Percentiles rank a stretch among this genome's conserved stretches.
phyloP scores from a whole-genome alignment of 2,113 vertebrate genomes.

The Grammatotria lemairii region DNA sequence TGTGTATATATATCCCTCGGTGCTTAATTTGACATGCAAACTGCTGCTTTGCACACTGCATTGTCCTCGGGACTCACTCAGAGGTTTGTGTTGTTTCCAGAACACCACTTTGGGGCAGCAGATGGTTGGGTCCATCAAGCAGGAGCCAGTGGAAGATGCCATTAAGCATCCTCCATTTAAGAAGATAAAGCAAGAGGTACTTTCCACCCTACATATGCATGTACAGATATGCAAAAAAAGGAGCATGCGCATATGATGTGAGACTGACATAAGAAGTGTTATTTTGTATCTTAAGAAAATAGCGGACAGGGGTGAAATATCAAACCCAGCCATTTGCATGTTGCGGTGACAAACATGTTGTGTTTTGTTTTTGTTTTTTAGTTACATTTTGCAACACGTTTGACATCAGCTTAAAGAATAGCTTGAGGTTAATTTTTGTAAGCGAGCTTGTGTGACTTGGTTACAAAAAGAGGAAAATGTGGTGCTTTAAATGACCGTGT shows the following conservation, averaged over 20 bases:
- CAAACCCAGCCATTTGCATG: neutral
- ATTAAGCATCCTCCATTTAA: constrained; percentile 87
- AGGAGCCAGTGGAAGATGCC: constrained; percentile 88
- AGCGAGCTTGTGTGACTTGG: neutral
- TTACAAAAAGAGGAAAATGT: neutral
- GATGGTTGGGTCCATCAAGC: constrained; percentile 87
- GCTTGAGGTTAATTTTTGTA: neutral
- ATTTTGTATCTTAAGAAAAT: neutral
- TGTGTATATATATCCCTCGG: neutral
- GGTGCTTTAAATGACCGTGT: neutral
- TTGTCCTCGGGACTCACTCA: neutral
- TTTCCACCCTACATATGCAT: neutral
- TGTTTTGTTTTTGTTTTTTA: neutral
- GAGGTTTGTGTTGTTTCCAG: constrained; percentile 60
- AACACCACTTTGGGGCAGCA: constrained; percentile 81
- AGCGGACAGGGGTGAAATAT: neutral
- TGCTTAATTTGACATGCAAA: neutral
- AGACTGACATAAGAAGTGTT: neutral
- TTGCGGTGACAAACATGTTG: neutral
- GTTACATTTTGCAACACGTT: neutral
- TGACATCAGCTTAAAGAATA: neutral
- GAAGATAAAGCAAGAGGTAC: constrained; percentile 98
- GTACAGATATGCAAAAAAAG: neutral
- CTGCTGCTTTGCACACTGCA: neutral
- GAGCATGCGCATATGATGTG: neutral